Evolutionary conservation across 2,113 vertebrate genomes (phyloP), one percentile per base, ranked within the genome.

Genomic region (Rhinoderma darwinii): DNA sequence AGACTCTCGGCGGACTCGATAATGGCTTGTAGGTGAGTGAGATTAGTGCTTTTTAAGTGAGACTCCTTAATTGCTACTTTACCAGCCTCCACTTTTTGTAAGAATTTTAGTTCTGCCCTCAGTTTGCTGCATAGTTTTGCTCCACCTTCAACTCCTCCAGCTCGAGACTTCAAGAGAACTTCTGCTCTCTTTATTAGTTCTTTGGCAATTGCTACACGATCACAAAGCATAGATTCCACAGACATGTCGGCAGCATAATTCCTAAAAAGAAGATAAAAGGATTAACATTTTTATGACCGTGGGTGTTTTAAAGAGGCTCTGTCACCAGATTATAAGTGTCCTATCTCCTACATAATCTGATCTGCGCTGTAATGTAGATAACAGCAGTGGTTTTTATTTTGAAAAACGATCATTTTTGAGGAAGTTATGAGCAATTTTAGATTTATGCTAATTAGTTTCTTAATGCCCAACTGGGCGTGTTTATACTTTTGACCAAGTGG

Each of bases 11-110:
- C 97, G 0, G 98, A 96, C 72, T 98, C 95, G 30, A 99, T 94
- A 2, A 99, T 91, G 47, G 97, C 98, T 15, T 94, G 94, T 41
- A 99, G 92, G 86, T 99, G 98, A 5, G 97, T 98, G 37, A 99
- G 95, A 88, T 99, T 99, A 27, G 97, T 98, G 92, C 98, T 99
- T 91, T 96, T 96, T 77, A 99, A 92, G 86, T 99, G 97, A 0
- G 97, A 97, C 90, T 98, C 96, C 88, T 97, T 98, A 84, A 98
- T 92, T 7, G 94, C 93, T 80, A 97, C 94, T 87, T 96, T 94
- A 0, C 97, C 97, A 0, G 92, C 90, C 89, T 98, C 95, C n/a
- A 98, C 96, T 41, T 96, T 96, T 84, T 92, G 92, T 56, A 99
- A 90, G 89, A 99, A 99, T 83, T 96, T 97, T 1, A 99, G 91